Base-by-base conservation (phyloP, 2,113 vertebrate species). In the Salvelinus sp. region DNA sequence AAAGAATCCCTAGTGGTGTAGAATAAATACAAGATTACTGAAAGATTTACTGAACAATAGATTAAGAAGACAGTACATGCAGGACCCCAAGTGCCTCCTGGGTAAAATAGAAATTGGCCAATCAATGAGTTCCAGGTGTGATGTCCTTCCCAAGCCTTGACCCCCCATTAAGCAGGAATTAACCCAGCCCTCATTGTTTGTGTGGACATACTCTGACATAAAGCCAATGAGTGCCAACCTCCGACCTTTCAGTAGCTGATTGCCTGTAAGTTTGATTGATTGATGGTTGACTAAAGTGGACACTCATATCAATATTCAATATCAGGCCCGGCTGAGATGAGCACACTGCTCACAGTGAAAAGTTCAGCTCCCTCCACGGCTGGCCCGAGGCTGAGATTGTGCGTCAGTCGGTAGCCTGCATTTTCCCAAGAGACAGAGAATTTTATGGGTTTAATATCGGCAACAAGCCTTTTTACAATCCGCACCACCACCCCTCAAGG, bases 371-470 rank as follows among this genome's bases (percentile, higher is more conserved):
- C 16, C 50, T 5, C 16, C 16, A 3, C 16, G 6, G 18, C 16
- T 27, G 2, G 18, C 6, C 20, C 5, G 28, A 28, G 27, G 16
- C 16, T 20, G 16, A n/a, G 67, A 65, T 18, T 22, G 23, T 9
- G 50, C 33, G 71, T 62, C 16, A 13, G 33, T 64, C 57, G 14
- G 57, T 2, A 62, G 16, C 50, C 23, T 9, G 67, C 20, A 18
- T 6, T 4, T 30, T 73, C 75, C 50, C 67, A 47, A 20, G 73
- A 80, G 82, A 82, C 16, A 3, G 71, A 73, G 27, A 48, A 81
- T 82, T 89, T 88, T 84, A 85, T 69, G 50, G 25, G 84, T 50
- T 83, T 82, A 82, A 80, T 82, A 83, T 86, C 82, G 74, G 25
- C 70, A 74, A 70, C 48, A 47, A 73, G 75, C 16, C 67, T 54